These are phyloP conservation scores for Peromyscus nudipes DNA, from an alignment of 2,797 vertebrate genomes.

Conservation along the genomic window DNA sequence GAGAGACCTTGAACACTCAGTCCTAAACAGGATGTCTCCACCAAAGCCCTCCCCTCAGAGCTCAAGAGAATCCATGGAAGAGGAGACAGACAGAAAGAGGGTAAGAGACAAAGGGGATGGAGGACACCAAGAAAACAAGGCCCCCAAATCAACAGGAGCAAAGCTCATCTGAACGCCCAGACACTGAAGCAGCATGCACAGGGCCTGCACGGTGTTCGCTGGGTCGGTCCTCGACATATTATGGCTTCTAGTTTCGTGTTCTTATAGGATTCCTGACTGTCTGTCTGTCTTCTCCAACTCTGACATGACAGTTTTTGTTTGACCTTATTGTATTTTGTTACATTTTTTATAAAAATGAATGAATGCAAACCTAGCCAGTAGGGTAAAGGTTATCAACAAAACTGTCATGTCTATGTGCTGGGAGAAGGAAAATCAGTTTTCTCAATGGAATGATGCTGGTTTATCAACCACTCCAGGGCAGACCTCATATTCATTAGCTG, in stretches of 20 bases:
- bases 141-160: background rate
- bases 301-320: background rate
- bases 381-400: background rate
- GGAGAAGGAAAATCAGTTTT: background rate
- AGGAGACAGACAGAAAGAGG: background rate
- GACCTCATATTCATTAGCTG: background rate
- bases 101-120: background rate
- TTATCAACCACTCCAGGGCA: background rate
- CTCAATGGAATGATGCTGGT: background rate
- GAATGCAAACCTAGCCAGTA: background rate
- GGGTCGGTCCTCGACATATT: background rate
- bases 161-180: background rate
- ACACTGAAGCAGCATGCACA: background rate
- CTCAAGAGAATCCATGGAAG: background rate
- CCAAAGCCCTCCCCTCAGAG: background rate
- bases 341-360: background rate
- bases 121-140: background rate
- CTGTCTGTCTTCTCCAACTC: background rate
- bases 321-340: background rate
- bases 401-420: background rate
- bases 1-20: background rate
- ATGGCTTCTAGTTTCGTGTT: background rate
- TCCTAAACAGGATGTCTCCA: background rate
- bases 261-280: background rate
- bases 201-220: background rate